Evolutionary conservation across 30 jellyfish, hydroid and myxozoan species (phyloP), one percentile per base, ranked within the genome.

Genomic region (Pseudorhiza aurosa): DNA sequence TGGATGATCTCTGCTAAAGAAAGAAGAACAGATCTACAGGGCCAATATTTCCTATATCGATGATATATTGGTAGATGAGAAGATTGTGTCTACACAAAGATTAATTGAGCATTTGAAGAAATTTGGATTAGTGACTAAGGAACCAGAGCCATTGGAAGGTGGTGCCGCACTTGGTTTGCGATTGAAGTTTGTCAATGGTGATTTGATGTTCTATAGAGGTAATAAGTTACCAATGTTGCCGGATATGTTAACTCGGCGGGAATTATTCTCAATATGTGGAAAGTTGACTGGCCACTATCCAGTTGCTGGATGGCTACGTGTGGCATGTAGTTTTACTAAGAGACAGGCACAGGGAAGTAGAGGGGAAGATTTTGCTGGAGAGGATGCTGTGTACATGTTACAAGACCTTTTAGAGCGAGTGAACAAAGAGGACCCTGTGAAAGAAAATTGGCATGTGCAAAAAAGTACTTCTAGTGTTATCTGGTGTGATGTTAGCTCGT

Each of bases 201-300:
- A 47, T 28, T 58, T 27, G 45, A 19, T 45, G 59, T 73, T 58
- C 57, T 9, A 43, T 11, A 31, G 78, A 35, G 43, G 50, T 73
- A 82, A 33, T 73, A 0, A 19, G 31, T 26, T 53, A 51, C 58
- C 77, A 10, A 56, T 56, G 57, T 28, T 36, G 33, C 43, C 53
- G 1, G n/a, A 27, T 15, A 56, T 19, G 14, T 25, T 55, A 17
- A 8, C 88, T 8, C 29, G 37, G 31, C 55, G 83, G 8, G 82
- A 55, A 58, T 46, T 76, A 22, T n/a, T n/a, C n/a, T n/a, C n/a
- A n/a, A n/a, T n/a, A n/a, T 76, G 30, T 35, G 82, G 88, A 53
- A 26, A 55, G 59, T 56, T 58, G 68, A 44, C 58, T 7, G 88
- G 83, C 37, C 88, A 76, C 37, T 76, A 76, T 58, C 88, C 88